phyloP scores from a whole-genome alignment of 2,797 vertebrate species.

The Chaetodon trifasciatus region DNA sequence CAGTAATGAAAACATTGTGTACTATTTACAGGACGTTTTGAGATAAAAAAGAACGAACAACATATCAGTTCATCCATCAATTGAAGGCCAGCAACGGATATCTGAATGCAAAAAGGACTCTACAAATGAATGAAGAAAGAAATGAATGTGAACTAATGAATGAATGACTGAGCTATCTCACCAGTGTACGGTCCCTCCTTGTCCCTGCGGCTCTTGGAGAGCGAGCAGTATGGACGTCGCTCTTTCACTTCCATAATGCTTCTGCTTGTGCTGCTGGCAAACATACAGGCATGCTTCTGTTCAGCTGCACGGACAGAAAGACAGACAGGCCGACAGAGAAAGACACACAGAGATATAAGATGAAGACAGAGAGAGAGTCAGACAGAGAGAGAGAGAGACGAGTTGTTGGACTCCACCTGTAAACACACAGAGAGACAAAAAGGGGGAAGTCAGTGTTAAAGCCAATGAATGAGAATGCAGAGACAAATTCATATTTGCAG shows the following conservation, averaged over 20 bases:
- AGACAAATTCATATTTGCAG: neutral
- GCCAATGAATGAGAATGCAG: neutral
- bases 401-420: conserved; percentile 42
- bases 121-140: neutral
- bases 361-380: conserved; percentile 8
- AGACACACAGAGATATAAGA: conserved; percentile 1
- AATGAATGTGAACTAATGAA: neutral
- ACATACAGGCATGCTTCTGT: conserved; percentile 81
- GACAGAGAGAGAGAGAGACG: neutral
- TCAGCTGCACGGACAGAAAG: conserved; percentile 56
- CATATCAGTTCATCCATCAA: no score
- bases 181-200: conserved; percentile 90
- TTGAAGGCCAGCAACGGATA: neutral
- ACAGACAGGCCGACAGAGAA: conserved; percentile 4
- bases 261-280: conserved; percentile 79
- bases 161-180: conserved; percentile 41
- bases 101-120: neutral
- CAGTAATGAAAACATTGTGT: neutral
- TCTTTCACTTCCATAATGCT: conserved; percentile 99
- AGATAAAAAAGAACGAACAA: neutral
- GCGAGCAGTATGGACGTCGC: conserved; percentile 96
- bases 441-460: neutral
- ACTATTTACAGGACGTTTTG: neutral
- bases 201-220: conserved; percentile 95
- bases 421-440: conserved; percentile 31